Evolutionary conservation across 2,797 vertebrate species (phyloP).

Genomic region (Gallinago stenura): DNA sequence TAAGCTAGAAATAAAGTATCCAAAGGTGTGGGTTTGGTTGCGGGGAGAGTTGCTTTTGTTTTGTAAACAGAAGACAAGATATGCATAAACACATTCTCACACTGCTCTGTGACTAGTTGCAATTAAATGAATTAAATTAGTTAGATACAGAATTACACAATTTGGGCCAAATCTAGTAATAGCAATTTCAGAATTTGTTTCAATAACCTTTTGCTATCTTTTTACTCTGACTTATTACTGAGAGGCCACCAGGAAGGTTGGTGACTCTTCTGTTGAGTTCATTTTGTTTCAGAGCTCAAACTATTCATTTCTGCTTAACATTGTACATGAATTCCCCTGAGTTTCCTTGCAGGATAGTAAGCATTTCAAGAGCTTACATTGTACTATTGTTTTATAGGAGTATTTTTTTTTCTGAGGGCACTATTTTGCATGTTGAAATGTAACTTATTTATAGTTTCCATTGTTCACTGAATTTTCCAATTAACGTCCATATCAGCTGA

Average conservation of each 20-base stretch:
- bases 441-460: slow-evolving; percentile 58
- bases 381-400: neutral
- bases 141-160: neutral
- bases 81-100: neutral
- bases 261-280: neutral
- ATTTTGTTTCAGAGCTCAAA: neutral
- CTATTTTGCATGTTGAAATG: slow-evolving; percentile 53
- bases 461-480: slow-evolving; percentile 76
- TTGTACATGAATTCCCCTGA: neutral
- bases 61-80: neutral
- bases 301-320: neutral
- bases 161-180: neutral
- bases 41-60: neutral
- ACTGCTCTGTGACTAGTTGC: neutral
- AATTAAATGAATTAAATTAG: neutral
- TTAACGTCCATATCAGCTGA: slow-evolving; percentile 69
- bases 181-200: neutral
- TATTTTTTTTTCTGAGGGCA: neutral
- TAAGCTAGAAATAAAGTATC: neutral
- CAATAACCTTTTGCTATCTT: neutral
- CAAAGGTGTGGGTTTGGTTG: neutral
- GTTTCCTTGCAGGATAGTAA: neutral
- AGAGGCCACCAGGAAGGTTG: neutral
- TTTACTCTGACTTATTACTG: neutral
- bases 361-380: slow-evolving; percentile 9